Percentiles rank a stretch among this genome's conserved stretches.
These are phyloP conservation scores for Stichodactyla helianthus DNA, from an alignment of 64 coral and sea anemone species.

Conservation along the genomic window DNA sequence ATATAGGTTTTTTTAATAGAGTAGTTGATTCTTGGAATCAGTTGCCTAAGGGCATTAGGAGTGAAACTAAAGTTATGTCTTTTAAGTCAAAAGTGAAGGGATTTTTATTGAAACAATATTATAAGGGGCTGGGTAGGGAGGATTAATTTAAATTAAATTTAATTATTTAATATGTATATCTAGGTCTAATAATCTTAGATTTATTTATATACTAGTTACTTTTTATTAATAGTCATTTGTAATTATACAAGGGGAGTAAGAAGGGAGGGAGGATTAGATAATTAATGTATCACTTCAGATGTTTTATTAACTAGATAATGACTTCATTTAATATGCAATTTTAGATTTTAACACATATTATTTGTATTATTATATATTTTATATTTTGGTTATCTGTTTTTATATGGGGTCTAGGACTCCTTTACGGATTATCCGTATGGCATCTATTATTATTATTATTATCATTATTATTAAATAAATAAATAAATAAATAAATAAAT, in stretches of 20 bases:
- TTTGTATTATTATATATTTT: too few relatives aligned
- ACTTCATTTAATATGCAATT: background rate
- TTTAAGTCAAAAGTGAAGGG: too few relatives aligned
- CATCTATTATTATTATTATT: background rate
- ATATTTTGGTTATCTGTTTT: too few relatives aligned
- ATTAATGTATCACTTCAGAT: background rate
- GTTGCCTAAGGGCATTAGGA: background rate
- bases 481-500: background rate
- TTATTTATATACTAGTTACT: background rate
- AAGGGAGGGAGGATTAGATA: background rate
- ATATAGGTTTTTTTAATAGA: background rate
- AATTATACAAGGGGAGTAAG: background rate
- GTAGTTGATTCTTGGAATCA: slow-evolving; percentile 5
- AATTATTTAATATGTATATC: too few relatives aligned
- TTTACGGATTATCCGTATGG: too few relatives aligned
- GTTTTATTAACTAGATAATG: background rate
- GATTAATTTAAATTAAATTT: background rate
- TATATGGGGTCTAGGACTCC: too few relatives aligned
- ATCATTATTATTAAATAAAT: background rate
- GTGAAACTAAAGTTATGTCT: too few relatives aligned
- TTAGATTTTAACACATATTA: too few relatives aligned
- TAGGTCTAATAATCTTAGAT: background rate
- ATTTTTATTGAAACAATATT: too few relatives aligned
- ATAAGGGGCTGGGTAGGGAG: background rate
- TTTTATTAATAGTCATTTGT: background rate